Evolutionary conservation across 2,888 invertebrate species (phyloP), one percentile per base, ranked within the genome.

Genomic region (Philereme transversata): DNA sequence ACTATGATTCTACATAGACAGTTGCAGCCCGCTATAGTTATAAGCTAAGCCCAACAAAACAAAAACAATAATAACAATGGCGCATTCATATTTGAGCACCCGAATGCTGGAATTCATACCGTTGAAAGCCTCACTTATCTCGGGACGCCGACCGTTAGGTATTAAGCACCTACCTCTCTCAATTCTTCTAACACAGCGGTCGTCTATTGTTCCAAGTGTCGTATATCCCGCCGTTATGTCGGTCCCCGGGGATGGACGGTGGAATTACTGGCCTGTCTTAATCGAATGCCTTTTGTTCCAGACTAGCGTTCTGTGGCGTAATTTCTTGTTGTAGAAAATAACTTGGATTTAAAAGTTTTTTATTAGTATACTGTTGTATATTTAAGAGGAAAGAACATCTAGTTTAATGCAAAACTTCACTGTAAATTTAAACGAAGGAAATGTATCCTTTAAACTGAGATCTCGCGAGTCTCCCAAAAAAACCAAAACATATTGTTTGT

Each of bases 191-290:
- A 44, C 54, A 22, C 58, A 58, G 55, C 52, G 46, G 54, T 51
- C 54, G 59, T 52, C 56, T 46, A 56, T 63, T 63, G 63, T 63
- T 55, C 58, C 57, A 49, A 56, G 56, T 56, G 58, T 56, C 63
- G 52, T 56, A 46, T 53, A 41, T 50, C 43, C 57, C 53, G 49
- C 52, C 47, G 50, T 43, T 61, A 52, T 54, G 50, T 40, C 47
- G 34, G 36, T 44, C 58, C 55, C 48, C 35, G n/a, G 55, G 55
- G 62, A 58, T 10, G 51, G 43, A 10, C 36, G 40, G 43, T 51
- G 53, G 62, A 51, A 62, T 55, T 62, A 53, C 52, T 49, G 52
- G 59, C 41, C 52, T 56, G 59, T 38, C 48, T 55, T 62, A 47
- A 59, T 49, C 56, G 45, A 59, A 56, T 59, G 47, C 45, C 59